Evolutionary conservation across 2,797 vertebrate species (phyloP), one percentile per base, ranked within the genome.

Genomic region (Catostomus latipinnis): DNA sequence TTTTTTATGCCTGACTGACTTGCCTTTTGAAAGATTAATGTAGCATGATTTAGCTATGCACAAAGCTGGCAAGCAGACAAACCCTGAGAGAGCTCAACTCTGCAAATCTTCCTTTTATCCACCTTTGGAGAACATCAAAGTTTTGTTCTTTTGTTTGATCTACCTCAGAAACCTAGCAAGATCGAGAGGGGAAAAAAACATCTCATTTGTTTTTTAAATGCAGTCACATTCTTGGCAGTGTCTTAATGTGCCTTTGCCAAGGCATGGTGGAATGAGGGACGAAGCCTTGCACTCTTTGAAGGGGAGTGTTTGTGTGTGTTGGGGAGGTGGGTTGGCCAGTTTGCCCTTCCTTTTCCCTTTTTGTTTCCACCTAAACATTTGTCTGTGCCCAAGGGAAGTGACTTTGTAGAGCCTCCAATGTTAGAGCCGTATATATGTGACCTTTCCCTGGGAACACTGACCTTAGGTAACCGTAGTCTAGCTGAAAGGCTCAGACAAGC

Each of bases 201-300:
- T 89, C 87, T 70, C 66, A 78, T 82, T 83, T 85, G 76, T 81
- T 84, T 84, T 84, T 86, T 77, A 78, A 82, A 77, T 61, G 67
- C 57, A 45, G 43, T 78, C 88, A 90, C 88, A 91, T 92, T 91
- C 91, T 92, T 93, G 92, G 91, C 91, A 89, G 83, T 78, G 71
- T 86, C 88, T 88, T 85, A 7, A 65, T 85, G 65, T 65, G 82
- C 85, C 83, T 82, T 85, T 89, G 90, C 91, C 91, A 92, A 85
- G 78, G 76, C 84, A 87, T 68, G 84, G 81, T 85, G 87, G 90
- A 87, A 88, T 87, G 85, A 86, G 85, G 84, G 86, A 88, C 82
- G 84, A 74, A 50, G 66, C 52, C 45, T 8, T 46, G 46, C 0
- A 8, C 50, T 66, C 60, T 79, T 79, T 76, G 52, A 49, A 74